Evolutionary conservation across 2,888 invertebrate species (phyloP).

Genomic region (Elysia crispata): DNA sequence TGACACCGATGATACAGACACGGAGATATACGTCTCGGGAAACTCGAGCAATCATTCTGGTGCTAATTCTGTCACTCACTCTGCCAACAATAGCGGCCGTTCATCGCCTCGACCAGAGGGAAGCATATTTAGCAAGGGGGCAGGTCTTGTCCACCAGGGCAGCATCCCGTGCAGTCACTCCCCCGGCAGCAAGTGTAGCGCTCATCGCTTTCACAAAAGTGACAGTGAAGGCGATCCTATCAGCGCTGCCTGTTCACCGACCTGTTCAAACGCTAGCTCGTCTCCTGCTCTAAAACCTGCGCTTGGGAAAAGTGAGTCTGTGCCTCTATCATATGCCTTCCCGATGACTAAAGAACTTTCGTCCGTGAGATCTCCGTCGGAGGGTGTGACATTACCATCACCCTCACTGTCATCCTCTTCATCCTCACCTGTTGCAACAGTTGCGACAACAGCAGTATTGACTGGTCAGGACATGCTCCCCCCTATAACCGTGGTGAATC

Average conservation of each 20-base stretch:
- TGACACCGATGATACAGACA: slow-evolving; percentile 37
- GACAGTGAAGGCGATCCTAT: neutral
- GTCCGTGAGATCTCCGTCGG: neutral
- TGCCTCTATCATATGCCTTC: too few relatives aligned
- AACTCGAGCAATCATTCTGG: neutral
- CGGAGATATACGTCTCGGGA: neutral
- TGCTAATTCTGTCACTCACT: too few relatives aligned
- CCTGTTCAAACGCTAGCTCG: too few relatives aligned
- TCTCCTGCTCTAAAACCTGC: too few relatives aligned
- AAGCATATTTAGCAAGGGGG: slow-evolving; percentile 20
- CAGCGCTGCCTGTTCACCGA: too few relatives aligned
- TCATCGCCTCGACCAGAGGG: neutral
- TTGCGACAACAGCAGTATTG: neutral
- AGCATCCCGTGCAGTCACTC: slow-evolving; percentile 40
- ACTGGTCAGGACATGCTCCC: too few relatives aligned
- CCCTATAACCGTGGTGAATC: neutral
- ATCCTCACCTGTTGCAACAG: neutral
- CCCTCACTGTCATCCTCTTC: neutral
- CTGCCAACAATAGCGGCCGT: too few relatives aligned
- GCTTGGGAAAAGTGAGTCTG: too few relatives aligned
- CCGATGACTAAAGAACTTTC: too few relatives aligned
- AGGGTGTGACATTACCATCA: neutral
- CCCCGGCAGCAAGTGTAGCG: neutral
- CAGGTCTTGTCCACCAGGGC: slow-evolving; percentile 42
- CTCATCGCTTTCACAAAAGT: neutral